phyloP scores from a whole-genome alignment of 1,140 invertebrate species.

The Drosophila tsacasi region DNA sequence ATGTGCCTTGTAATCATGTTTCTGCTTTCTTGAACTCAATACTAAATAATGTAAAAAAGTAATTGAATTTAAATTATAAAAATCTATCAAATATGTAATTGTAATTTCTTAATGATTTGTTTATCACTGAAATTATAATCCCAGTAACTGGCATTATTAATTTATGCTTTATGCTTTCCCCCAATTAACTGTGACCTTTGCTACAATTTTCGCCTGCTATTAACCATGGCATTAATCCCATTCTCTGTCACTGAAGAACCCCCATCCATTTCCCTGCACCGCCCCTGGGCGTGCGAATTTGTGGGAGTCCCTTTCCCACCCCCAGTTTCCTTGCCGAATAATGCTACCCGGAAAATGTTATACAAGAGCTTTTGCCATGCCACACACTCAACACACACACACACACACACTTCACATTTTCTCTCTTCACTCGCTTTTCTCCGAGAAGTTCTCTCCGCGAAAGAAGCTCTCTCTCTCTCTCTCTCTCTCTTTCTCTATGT shows the following conservation, averaged over 20 bases:
- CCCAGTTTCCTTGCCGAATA: constrained; percentile 13
- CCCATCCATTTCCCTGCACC: constrained; percentile 8
- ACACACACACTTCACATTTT: constrained; percentile 19
- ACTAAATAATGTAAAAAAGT: not conserved
- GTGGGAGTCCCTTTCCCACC: constrained; percentile 21
- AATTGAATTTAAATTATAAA: not conserved
- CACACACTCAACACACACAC: constrained; percentile 14
- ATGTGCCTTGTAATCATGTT: too few species aligned
- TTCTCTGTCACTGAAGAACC: not conserved
- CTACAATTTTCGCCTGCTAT: not conserved
- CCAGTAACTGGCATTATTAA: too few species aligned
- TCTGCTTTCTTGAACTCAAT: not conserved
- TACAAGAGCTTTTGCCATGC: constrained; percentile 60
- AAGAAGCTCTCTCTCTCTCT: constrained; percentile 32
- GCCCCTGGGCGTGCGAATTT: constrained; percentile 49
- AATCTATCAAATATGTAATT: too few species aligned
- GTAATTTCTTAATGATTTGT: too few species aligned
- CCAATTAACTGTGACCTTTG: constrained; percentile 4
- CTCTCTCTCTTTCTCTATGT: constrained; percentile 25
- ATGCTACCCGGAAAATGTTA: constrained; percentile 52
- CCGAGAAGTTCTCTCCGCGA: constrained; percentile 16
- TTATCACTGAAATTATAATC: too few species aligned
- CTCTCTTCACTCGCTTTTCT: constrained; percentile 14
- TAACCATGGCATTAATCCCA: constrained; percentile 1
- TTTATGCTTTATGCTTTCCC: not conserved